Conservation (phyloP, 53 echinoderm and acorn worm genomes). For the Echinarachnius parma region DNA sequence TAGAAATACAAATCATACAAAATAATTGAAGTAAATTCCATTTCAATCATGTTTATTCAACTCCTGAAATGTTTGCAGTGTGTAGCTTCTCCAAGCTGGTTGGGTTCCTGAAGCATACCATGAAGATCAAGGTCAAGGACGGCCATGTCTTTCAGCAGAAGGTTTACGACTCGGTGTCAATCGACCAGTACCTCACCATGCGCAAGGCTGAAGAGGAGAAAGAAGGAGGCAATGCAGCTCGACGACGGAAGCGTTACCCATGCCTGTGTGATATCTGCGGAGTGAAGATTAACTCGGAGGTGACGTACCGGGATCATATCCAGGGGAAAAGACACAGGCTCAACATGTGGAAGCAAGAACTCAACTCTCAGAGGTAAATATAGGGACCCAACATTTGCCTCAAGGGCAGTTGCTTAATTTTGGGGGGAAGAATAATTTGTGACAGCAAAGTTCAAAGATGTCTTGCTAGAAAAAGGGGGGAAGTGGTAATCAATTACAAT, state of each 20-base stretch:
- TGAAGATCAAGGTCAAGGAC: slow-evolving; percentile 14
- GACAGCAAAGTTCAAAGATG: too few relatives aligned
- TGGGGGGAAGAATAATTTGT: too few relatives aligned
- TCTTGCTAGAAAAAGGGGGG: too few relatives aligned
- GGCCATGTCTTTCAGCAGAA: slow-evolving; percentile 28
- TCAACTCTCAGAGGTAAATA: slow-evolving; percentile 66
- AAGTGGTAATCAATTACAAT: too few relatives aligned
- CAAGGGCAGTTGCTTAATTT: too few relatives aligned
- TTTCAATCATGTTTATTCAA: too few relatives aligned
- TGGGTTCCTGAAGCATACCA: slow-evolving; percentile 22
- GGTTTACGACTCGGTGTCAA: slow-evolving; percentile 32
- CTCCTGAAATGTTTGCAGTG: too few relatives aligned
- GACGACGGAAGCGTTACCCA: slow-evolving; percentile 50
- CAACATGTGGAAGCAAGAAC: slow-evolving; percentile 57
- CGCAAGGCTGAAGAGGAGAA: slow-evolving; percentile 23
- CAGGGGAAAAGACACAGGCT: slow-evolving; percentile 58
- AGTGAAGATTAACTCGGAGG: slow-evolving; percentile 54
- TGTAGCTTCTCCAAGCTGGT: slow-evolving; percentile 28
- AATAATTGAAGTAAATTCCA: too few relatives aligned
- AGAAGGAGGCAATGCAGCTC: neutral
- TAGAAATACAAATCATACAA: too few relatives aligned
- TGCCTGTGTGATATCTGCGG: slow-evolving; percentile 63
- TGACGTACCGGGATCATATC: slow-evolving; percentile 52
- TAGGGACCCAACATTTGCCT: too few relatives aligned
- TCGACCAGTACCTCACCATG: slow-evolving; percentile 25